These are phyloP conservation scores for Phymastichus coffea DNA, from an alignment of 1,140 invertebrate species.

Conservation along the genomic window DNA sequence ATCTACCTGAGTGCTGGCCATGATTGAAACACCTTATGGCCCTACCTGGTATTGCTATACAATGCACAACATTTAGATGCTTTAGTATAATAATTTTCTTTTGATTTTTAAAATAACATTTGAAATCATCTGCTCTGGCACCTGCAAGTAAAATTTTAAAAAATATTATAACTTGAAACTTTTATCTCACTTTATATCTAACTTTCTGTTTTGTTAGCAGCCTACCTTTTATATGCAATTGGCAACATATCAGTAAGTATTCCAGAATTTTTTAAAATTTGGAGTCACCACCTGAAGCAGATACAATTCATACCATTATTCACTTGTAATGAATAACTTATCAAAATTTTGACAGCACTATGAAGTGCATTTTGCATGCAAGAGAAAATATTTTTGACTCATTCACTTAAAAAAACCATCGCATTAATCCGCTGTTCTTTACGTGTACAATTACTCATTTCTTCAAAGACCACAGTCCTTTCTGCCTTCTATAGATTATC, in stretches of 20 bases:
- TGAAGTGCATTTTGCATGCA: too few relatives aligned
- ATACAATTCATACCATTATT: too few relatives aligned
- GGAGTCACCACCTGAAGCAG: constrained; percentile 44
- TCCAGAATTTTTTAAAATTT: constrained; percentile 38
- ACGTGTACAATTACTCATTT: background rate
- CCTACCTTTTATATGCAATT: constrained; percentile 40
- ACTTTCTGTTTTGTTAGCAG: too few relatives aligned
- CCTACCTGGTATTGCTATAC: constrained; percentile 46
- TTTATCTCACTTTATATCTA: too few relatives aligned
- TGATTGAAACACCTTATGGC: constrained; percentile 49
- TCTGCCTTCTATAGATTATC: background rate
- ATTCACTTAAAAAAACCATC: too few relatives aligned
- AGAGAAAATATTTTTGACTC: too few relatives aligned
- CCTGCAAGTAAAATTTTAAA: constrained; percentile 32
- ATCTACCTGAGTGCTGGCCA: constrained; percentile 57
- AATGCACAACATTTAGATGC: constrained; percentile 50
- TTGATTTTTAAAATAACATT: constrained; percentile 40
- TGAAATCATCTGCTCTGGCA: constrained; percentile 52
- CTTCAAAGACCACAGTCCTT: background rate
- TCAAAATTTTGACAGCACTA: too few relatives aligned
- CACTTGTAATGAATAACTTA: too few relatives aligned
- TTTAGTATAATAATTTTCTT: constrained; percentile 37
- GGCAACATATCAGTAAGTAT: constrained; percentile 42
- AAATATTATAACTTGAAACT: background rate
- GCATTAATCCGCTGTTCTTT: too few relatives aligned